These are phyloP conservation scores for Natator depressus DNA, from an alignment of 2,113 vertebrate species.

Conservation along the genomic window DNA sequence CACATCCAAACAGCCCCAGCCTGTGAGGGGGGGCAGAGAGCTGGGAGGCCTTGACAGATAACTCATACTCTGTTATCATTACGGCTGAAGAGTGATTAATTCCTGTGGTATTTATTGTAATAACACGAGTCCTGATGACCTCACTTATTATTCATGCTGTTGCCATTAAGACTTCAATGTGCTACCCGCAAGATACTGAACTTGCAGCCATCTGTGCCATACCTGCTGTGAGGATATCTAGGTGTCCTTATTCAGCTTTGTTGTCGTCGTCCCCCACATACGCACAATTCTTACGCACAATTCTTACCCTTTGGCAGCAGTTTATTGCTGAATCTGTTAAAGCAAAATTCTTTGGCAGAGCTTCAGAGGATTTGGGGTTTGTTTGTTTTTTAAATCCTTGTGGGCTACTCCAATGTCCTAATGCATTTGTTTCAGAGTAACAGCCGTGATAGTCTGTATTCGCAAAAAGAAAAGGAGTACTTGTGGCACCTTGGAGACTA, in stretches of 20 bases:
- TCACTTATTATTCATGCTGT: conserved; percentile 28
- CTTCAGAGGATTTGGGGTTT: background rate
- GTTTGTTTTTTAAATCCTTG: background rate
- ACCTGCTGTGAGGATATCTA: conserved; percentile 8
- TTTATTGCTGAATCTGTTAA: background rate
- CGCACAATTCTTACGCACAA: background rate
- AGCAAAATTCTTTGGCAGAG: background rate
- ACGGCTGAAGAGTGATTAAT: conserved; percentile 40
- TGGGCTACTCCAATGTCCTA: background rate
- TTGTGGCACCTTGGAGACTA: no score
- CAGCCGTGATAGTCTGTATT: no score
- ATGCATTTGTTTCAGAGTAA: no score
- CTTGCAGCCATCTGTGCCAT: background rate
- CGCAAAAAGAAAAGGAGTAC: no score
- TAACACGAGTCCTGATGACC: conserved; percentile 48
- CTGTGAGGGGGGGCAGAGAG: background rate
- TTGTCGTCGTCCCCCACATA: background rate
- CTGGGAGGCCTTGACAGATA: conserved; percentile 17
- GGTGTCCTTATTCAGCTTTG: background rate
- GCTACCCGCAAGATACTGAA: background rate
- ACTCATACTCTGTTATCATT: conserved; percentile 16
- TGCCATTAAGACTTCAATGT: background rate
- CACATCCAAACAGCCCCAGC: background rate
- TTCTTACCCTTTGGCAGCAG: background rate
- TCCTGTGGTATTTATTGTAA: conserved; percentile 53